Percentiles rank a stretch among this genome's conserved stretches.
phyloP scores from a whole-genome alignment of 2,888 invertebrate genomes.

The Pseudanteris insignis region DNA sequence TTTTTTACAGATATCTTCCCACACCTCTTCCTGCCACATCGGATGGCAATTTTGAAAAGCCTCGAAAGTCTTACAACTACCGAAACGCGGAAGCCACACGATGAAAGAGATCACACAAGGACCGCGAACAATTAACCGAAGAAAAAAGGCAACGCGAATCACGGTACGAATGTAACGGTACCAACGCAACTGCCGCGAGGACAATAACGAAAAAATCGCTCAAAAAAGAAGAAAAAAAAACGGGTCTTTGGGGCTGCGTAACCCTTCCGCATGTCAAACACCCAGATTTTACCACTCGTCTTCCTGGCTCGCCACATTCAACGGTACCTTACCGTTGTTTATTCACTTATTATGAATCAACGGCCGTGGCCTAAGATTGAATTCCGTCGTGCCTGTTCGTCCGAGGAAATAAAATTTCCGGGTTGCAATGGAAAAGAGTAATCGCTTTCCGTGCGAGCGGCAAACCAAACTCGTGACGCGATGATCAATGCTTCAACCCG shows the following conservation, averaged over 20 bases:
- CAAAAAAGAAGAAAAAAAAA: slow-evolving; percentile 30
- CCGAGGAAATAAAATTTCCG: slow-evolving; percentile 9
- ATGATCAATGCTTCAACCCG: too few relatives aligned
- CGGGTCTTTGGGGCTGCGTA: slow-evolving; percentile 38
- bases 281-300: slow-evolving; percentile 20
- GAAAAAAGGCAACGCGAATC: slow-evolving; percentile 37
- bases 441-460: slow-evolving; percentile 3
- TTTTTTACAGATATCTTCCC: slow-evolving; percentile 36
- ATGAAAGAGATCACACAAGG: slow-evolving; percentile 42
- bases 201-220: slow-evolving; percentile 35
- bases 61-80: slow-evolving; percentile 44
- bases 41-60: slow-evolving; percentile 43
- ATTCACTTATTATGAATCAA: too few relatives aligned
- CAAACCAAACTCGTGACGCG: too few relatives aligned
- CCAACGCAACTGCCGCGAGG: slow-evolving; percentile 23
- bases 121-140: slow-evolving; percentile 53
- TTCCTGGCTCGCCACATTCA: slow-evolving; percentile 1
- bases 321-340: too few relatives aligned
- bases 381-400: slow-evolving; percentile 5
- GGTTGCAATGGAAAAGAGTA: slow-evolving; percentile 10
- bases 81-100: slow-evolving; percentile 55
- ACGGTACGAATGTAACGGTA: slow-evolving; percentile 36
- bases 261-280: slow-evolving; percentile 48
- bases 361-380: too few relatives aligned
- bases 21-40: slow-evolving; percentile 42